Base-by-base conservation (phyloP, 2,797 vertebrate genomes). In the Chaetophractus vellerosus region DNA sequence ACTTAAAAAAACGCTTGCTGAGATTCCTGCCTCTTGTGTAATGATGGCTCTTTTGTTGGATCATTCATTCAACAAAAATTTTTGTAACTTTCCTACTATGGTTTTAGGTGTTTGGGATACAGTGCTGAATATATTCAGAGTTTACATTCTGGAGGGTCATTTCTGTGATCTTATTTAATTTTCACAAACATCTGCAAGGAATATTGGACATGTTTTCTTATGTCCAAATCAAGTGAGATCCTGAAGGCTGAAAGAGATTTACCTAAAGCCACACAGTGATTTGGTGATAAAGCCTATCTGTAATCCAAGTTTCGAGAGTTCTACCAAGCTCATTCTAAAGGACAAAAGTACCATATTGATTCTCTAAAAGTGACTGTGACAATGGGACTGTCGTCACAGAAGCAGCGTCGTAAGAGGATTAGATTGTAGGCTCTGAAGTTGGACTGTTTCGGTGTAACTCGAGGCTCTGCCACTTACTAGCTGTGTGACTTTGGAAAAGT, bases 401-500 rank as follows among this genome's bases (percentile, higher is more conserved):
- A 36, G 5, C 5, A 71, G 41, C 19, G 19, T 88, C 6, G 24
- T 12, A 4, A 23, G n/a, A 4, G 23, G 36, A 21, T 38, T n/a
- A 38, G 18, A 63, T 6, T 11, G 1, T 93, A 28, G 50, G 9
- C 23, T 72, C 57, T 74, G 38, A n/a, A 69, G n/a, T 10, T n/a
- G n/a, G 26, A 57, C 33, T 55, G 9, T 28, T 26, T 41, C 5
- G 10, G 0, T 52, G 1, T 78, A 52, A 66, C 57, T 23, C 36
- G 9, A 68, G 71, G 50, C 36, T 76, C 31, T 26, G 38, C 59
- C 26, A 45, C 16, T 76, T 72, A 14, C 31, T 61, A 48, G 7
- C 16, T 90, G 31, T 76, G 28, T 68, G 86, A 75, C 48, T 83
- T 84, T 55, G 41, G 84, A 79, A 88, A 92, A 76, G 19, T 82